Evolutionary conservation across 1,140 invertebrate species (phyloP).

Genomic region (Heliconius melpomene): DNA sequence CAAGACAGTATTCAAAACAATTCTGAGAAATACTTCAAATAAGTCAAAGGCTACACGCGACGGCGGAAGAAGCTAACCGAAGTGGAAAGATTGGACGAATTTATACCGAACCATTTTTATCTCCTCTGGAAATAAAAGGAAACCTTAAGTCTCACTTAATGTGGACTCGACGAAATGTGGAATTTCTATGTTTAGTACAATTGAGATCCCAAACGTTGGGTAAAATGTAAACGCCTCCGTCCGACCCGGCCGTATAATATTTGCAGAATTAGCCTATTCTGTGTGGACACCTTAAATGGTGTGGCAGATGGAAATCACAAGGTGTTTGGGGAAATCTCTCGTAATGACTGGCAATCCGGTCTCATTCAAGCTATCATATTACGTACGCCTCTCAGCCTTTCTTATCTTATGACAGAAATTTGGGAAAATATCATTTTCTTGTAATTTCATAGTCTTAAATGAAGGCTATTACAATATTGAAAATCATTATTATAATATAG

Average conservation of each 20-base stretch:
- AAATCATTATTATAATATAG: no score
- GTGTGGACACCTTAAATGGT: constrained; percentile 18
- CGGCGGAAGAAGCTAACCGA: constrained; percentile 11
- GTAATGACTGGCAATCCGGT: neutral
- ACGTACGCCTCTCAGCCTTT: neutral
- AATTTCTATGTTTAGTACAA: constrained; percentile 18
- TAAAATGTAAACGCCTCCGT: constrained; percentile 16
- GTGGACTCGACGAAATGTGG: constrained; percentile 20
- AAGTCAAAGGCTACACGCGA: constrained; percentile 3
- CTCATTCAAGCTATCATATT: neutral
- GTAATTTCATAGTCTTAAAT: no score
- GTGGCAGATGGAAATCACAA: constrained; percentile 16
- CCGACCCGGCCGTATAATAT: constrained; percentile 18
- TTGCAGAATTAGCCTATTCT: constrained; percentile 20
- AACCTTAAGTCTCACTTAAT: constrained; percentile 22
- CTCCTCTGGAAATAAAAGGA: constrained; percentile 16
- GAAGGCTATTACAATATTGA: no score
- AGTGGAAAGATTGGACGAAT: constrained; percentile 18
- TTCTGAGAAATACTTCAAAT: constrained; percentile 6
- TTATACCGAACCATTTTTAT: constrained; percentile 22
- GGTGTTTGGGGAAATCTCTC: neutral
- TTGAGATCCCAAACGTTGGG: constrained; percentile 17
- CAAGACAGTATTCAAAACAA: constrained; percentile 11
- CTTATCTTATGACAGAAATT: neutral
- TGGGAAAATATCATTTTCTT: neutral